Evolutionary conservation across 2,113 vertebrate species (phyloP).

Genomic region (Xenopus laevis): DNA sequence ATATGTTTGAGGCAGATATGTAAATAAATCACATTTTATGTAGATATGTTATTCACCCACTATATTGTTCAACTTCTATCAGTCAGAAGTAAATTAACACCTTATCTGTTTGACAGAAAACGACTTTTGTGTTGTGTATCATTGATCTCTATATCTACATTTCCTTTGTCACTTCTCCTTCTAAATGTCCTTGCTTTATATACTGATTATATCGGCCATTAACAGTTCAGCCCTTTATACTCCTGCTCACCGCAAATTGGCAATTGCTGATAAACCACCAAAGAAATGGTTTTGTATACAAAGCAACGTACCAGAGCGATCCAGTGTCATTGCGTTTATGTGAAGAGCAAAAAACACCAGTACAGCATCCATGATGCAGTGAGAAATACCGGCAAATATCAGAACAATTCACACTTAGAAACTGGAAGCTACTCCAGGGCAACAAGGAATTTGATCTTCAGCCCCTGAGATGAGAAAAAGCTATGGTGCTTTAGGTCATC

Average conservation of each 20-base stretch:
- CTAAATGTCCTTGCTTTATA: conserved; percentile 5
- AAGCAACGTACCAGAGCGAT: background rate
- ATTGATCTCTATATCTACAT: background rate
- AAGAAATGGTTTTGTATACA: background rate
- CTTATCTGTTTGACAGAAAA: background rate
- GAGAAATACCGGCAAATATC: no score
- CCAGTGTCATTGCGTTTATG: no score
- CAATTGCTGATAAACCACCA: background rate
- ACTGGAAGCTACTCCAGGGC: no score
- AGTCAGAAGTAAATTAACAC: background rate
- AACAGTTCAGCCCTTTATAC: background rate
- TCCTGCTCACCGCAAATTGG: background rate
- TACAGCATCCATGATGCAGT: no score
- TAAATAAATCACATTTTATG: background rate
- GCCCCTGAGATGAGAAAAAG: no score
- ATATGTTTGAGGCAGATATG: background rate
- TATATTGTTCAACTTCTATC: background rate
- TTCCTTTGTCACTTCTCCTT: background rate
- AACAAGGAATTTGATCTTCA: no score
- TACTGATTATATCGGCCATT: background rate
- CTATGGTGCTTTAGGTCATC: no score
- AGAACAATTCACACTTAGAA: no score
- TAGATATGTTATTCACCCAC: background rate
- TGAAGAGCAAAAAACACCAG: no score
- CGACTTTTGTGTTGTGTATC: background rate